Evolutionary conservation across 2,113 vertebrate genomes (phyloP).

Genomic region (Ranitomeya variabilis): DNA sequence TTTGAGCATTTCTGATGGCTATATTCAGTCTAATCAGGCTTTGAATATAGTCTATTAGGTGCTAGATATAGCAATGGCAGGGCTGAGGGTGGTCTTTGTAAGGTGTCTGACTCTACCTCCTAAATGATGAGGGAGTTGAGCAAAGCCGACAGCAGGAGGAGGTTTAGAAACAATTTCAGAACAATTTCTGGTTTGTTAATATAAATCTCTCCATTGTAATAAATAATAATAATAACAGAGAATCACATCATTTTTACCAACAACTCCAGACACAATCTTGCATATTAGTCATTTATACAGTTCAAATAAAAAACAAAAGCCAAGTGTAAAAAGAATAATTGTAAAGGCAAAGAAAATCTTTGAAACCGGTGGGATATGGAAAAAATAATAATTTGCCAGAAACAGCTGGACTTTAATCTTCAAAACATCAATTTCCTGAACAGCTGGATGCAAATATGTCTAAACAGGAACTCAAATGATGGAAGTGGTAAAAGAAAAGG

Average conservation of each 20-base stretch:
- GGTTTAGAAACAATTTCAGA: too few species aligned
- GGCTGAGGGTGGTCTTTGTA: too few species aligned
- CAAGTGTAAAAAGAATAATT: neutral
- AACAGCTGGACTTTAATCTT: constrained; percentile 57
- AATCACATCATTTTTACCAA: neutral
- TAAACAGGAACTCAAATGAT: constrained; percentile 39
- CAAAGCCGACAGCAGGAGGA: too few species aligned
- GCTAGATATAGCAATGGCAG: too few species aligned
- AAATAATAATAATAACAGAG: too few species aligned
- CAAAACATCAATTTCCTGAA: constrained; percentile 44
- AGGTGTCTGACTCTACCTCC: too few species aligned
- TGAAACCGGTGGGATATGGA: constrained; percentile 19
- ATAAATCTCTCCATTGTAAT: too few species aligned
- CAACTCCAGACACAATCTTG: neutral
- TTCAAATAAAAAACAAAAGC: constrained; percentile 5
- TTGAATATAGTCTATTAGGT: too few species aligned
- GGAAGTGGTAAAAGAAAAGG: constrained; percentile 20
- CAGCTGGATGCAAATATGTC: constrained; percentile 56
- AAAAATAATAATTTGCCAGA: constrained; percentile 29
- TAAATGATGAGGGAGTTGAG: too few species aligned
- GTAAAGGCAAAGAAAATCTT: constrained; percentile 8
- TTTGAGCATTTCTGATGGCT: too few species aligned
- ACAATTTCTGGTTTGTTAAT: too few species aligned
- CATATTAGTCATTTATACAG: neutral
- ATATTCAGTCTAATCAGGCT: too few species aligned